Evolutionary conservation across 2,797 vertebrate species (phyloP).

Genomic region (Siniperca scherzeri): DNA sequence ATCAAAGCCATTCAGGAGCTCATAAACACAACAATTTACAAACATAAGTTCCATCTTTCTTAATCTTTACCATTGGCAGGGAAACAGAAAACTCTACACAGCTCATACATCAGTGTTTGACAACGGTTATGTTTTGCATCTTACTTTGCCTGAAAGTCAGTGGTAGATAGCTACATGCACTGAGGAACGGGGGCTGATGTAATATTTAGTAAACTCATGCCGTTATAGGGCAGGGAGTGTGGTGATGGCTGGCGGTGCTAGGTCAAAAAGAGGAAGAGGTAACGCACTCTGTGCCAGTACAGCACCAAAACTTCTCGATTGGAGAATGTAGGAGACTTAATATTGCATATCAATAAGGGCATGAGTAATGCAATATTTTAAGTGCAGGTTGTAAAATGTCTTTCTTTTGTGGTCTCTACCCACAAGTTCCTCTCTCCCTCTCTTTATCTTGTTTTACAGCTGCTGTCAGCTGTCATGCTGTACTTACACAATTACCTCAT

Average conservation of each 20-base stretch:
- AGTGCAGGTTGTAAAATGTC: conserved; percentile 59
- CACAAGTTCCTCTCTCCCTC: conserved; percentile 22
- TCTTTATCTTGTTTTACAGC: conserved; percentile 63
- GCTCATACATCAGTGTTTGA: conserved; percentile 5
- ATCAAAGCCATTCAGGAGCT: conserved; percentile 49
- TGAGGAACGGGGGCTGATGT: neutral
- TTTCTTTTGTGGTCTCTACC: conserved; percentile 41
- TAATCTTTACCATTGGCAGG: conserved; percentile 29
- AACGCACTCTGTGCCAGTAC: neutral
- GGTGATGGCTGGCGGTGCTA: conserved; percentile 3
- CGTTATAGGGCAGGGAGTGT: neutral
- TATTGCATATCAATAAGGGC: conserved; percentile 61
- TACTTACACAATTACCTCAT: conserved; percentile 49
- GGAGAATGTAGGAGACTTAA: conserved; percentile 21
- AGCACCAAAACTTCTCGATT: neutral
- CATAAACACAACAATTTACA: conserved; percentile 46
- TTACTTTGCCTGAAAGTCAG: neutral
- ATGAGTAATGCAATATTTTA: conserved; percentile 63
- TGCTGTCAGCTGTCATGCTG: conserved; percentile 50
- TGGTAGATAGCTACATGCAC: neutral
- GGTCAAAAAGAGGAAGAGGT: conserved; percentile 30
- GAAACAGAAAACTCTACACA: conserved; percentile 21
- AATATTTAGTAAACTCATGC: neutral
- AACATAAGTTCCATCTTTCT: conserved; percentile 34
- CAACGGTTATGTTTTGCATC: conserved; percentile 6